phyloP scores from a whole-genome alignment of 2,113 vertebrate species.

The Gymnogyps californianus region DNA sequence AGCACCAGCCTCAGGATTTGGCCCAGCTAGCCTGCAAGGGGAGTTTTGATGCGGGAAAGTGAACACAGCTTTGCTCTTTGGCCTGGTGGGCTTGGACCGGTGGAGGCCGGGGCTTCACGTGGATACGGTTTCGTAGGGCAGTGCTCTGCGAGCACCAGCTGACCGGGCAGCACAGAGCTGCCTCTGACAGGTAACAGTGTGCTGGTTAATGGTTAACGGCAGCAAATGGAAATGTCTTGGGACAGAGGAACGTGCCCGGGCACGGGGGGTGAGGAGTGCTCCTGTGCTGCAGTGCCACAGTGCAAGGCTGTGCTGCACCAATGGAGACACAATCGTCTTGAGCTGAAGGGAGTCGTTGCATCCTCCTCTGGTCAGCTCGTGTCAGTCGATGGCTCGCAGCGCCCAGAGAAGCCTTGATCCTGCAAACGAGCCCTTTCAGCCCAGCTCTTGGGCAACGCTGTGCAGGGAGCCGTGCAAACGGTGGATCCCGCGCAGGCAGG shows the following conservation, averaged over 20 bases:
- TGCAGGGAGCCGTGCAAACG: fast-evolving
- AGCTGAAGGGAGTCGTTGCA: fast-evolving
- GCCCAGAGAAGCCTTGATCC: background rate
- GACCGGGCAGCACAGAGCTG: background rate
- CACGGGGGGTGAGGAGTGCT: fast-evolving
- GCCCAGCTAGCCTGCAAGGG: background rate
- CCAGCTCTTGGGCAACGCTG: background rate
- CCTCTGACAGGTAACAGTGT: background rate
- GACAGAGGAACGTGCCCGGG: background rate
- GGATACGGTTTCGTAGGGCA: background rate
- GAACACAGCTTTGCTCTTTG: background rate
- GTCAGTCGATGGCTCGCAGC: background rate
- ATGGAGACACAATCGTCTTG: fast-evolving
- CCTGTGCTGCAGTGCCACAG: background rate
- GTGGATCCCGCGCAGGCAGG: fast-evolving
- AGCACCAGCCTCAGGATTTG: background rate
- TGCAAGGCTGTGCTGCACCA: background rate
- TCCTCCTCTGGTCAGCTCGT: background rate
- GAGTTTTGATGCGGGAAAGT: background rate
- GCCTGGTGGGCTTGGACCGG: fast-evolving
- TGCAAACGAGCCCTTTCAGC: background rate
- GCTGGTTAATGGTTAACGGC: background rate
- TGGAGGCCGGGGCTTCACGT: background rate
- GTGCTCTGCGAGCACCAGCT: background rate
- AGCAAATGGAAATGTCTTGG: background rate